Evolutionary conservation across 2,113 vertebrate genomes (phyloP), one percentile per base, ranked within the genome.

Genomic region (Beaufortia kweichowensis): DNA sequence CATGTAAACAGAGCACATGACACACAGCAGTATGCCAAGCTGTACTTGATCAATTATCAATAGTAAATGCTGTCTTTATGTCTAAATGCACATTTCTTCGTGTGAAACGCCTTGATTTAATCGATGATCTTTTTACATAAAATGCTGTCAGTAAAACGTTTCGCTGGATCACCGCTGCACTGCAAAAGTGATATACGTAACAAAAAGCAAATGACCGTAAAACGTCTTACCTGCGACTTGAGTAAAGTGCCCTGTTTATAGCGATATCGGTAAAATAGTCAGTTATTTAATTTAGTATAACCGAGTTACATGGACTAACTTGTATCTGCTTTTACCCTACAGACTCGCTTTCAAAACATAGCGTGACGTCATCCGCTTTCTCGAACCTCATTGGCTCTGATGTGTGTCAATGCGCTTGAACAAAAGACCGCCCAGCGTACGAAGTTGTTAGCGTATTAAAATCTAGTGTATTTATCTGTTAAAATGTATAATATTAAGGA

Each of bases 1-100:
- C 14, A 29, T 41, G 70, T 46, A 73, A 61, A 73, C 56, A 61
- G 31, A 4, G 6, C 70, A 46, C 70, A 61, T 61, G 70, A 74
- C 50, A 68, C 5, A 19, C 61, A 50, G 11, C 43, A 12, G 43
- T 3, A 26, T 15, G 70, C 24, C 12, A 23, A 59, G 56, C 35
- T 12, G 55, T 19, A 29, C 55, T 21, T 5, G 1, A 15, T 24
- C 55, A 2, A 43, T 55, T 53, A 55, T 17, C n/a, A 14, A 6
- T 35, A 2, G n/a, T 11, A 24, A 43, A 6, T 9, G 29, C 24
- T 56, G 12, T 5, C 10, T 3, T 17, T 28, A 35, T 33, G n/a
- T n/a, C n/a, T n/a, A n/a, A n/a, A n/a, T n/a, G n/a, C n/a, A n/a
- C n/a, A n/a, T n/a, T n/a, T n/a, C n/a, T n/a, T n/a, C n/a, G n/a